Evolutionary conservation across 2,113 vertebrate genomes (phyloP).

Genomic region (Hippocampus mohnikei): DNA sequence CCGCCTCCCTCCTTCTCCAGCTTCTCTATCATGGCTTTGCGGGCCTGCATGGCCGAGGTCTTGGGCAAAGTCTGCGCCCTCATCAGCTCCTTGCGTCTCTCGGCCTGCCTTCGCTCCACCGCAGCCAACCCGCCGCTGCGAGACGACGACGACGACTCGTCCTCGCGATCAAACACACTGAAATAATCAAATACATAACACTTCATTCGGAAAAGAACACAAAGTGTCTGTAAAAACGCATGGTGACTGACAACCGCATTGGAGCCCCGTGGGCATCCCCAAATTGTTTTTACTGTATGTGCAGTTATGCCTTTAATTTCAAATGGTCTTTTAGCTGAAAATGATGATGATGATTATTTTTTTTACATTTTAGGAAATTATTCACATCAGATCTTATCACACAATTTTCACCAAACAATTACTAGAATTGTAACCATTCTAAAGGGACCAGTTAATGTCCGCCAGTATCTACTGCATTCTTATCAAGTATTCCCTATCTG

Average conservation of each 20-base stretch:
- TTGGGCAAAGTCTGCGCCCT: conserved; percentile 90
- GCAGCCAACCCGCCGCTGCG: conserved; percentile 76
- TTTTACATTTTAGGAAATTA: background rate
- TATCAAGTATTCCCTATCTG: too few relatives aligned
- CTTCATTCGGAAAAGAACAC: background rate
- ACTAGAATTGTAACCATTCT: too few relatives aligned
- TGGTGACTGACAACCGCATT: background rate
- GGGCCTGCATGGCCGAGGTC: conserved; percentile 83
- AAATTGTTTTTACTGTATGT: too few relatives aligned
- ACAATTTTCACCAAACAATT: too few relatives aligned
- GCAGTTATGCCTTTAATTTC: too few relatives aligned
- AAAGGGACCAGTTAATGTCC: too few relatives aligned
- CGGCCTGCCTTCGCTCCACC: conserved; percentile 81
- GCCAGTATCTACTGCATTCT: too few relatives aligned
- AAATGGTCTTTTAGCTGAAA: too few relatives aligned
- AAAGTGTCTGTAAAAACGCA: background rate
- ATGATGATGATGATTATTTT: background rate
- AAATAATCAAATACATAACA: background rate
- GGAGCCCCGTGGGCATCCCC: too few relatives aligned
- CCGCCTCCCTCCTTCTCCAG: conserved; percentile 85
- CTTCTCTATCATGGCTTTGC: conserved; percentile 95
- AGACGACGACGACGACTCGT: conserved; percentile 70
- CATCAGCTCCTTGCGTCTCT: conserved; percentile 90
- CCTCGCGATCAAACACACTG: conserved; percentile 94
- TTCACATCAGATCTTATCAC: too few relatives aligned